Conservation (phyloP, 2,797 vertebrate genomes). For the Falco rusticolus region DNA sequence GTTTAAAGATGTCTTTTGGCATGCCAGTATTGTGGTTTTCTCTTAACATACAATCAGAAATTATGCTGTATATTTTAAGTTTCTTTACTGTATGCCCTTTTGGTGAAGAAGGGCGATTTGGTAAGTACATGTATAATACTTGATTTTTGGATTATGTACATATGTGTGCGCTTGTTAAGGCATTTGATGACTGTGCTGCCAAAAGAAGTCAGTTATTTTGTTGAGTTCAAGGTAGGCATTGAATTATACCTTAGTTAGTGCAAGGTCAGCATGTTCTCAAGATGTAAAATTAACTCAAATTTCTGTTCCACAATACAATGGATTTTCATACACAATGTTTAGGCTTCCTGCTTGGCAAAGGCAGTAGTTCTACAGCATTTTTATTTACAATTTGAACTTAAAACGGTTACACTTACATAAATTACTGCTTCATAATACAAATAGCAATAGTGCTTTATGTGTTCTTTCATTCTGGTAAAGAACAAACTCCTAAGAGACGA, state of each 20-base stretch:
- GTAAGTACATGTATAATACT: neutral
- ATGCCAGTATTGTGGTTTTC: neutral
- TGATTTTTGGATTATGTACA: neutral
- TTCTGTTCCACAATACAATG: neutral
- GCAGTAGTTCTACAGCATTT: neutral
- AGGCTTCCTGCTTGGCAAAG: neutral
- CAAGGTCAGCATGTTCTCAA: neutral
- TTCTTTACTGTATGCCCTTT: neutral
- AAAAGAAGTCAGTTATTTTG: neutral
- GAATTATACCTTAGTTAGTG: neutral
- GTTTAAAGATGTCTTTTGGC: neutral
- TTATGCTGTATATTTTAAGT: neutral
- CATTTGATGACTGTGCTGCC: neutral
- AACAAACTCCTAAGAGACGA: neutral
- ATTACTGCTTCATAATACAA: conserved; percentile 8
- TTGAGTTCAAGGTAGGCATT: neutral
- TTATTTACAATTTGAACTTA: neutral
- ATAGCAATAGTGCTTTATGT: neutral
- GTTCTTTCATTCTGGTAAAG: neutral
- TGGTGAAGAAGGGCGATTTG: neutral
- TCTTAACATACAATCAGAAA: neutral
- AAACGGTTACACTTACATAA: neutral
- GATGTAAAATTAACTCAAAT: neutral
- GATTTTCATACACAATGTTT: neutral
- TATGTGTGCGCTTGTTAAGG: neutral